Base-by-base conservation (phyloP, 2,888 invertebrate species). In the Unio delphinus region DNA sequence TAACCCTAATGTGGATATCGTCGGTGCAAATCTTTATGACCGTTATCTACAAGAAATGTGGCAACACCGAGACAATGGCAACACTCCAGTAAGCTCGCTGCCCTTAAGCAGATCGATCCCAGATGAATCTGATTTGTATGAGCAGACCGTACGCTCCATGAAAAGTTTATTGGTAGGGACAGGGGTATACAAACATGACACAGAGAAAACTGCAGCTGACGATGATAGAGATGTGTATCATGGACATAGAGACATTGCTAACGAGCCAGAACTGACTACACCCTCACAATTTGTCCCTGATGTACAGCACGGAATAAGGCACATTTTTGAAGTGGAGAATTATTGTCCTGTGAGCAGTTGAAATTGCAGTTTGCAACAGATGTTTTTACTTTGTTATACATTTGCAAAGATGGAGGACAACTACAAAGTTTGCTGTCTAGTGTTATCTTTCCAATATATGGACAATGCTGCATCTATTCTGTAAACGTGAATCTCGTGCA, bases 11-110 rank as follows among this genome's bases (percentile, higher is more conserved):
- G 88, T 87, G 17, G 90, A 90, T 76, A 87, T 90, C 54, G 86
- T 88, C 30, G 90, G 90, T 18, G 86, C 88, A 57, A 90, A 90
- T 71, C 80, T 89, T 34, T 90, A 90, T 75, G 85, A 89, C 73
- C 79, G 87, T 5, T 89, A 85, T 56, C 68, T 80, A 11, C 69
- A 76, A 64, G 71, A 74, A 67, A 64, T 70, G 28, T 68, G 69
- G 70, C 66, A 67, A 30, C 75, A 74, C 61, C 64, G 67, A 7
- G 76, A 72, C 26, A 81, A 83, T 59, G 74, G 78, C 20, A 79
- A 79, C 65, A 66, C 65, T 17, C 65, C 66, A 17, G 64, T 62
- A 11, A 62, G 61, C n/a, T 23, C 23, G 18, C 81, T 87, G 17
- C 86, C 88, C 8, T 65, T 74, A 6, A 87, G 85, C 15, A 72